A percentile compares a stretch with the other conserved stretches of the same genome.
Evolutionary conservation across 2,113 vertebrate species (phyloP).

Genomic region (Leiothrix lutea): DNA sequence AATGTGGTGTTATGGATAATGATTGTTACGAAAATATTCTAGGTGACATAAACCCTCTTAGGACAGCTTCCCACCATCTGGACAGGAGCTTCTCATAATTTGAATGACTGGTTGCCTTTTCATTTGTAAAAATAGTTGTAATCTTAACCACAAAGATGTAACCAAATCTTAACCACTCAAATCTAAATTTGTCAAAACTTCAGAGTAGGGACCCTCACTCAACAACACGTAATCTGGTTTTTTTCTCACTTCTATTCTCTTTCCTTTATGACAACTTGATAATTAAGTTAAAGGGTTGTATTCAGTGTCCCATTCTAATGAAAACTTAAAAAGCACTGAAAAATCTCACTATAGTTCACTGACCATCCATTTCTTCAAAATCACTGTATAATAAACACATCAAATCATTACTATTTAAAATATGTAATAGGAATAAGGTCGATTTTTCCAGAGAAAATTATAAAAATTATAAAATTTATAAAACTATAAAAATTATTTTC

Average conservation of each 20-base stretch:
- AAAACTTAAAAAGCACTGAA: neutral
- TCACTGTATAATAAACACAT: neutral
- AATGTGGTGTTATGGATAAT: neutral
- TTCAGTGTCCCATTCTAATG: neutral
- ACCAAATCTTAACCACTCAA: neutral
- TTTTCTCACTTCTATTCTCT: neutral
- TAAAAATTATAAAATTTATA: neutral
- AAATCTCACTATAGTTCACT: fast-evolving
- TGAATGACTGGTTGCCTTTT: neutral
- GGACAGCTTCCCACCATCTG: neutral
- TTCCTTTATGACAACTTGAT: neutral
- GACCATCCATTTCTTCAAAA: neutral
- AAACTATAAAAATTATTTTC: neutral
- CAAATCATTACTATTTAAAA: neutral
- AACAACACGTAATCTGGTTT: neutral
- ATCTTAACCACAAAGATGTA: neutral
- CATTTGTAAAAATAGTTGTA: neutral
- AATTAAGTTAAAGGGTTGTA: neutral
- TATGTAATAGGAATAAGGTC: neutral
- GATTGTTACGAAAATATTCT: neutral
- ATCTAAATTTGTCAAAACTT: neutral
- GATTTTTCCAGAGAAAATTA: neutral
- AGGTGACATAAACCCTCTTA: neutral
- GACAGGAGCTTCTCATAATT: neutral
- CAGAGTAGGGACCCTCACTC: neutral